Evolutionary conservation across 1,140 invertebrate species (phyloP).

Genomic region (Elymnias hypermnestra): DNA sequence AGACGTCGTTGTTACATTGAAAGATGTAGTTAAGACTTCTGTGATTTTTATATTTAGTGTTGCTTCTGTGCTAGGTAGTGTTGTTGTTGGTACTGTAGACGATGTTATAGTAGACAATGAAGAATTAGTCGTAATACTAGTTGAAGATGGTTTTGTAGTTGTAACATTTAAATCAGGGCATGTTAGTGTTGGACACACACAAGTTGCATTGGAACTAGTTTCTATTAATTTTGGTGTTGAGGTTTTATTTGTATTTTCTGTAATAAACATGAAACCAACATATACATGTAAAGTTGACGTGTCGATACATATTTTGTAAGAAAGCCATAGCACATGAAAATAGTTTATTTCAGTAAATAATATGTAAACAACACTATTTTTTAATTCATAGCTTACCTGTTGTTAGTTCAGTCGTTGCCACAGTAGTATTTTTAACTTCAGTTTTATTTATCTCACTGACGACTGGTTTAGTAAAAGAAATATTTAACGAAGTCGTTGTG

Average conservation of each 20-base stretch:
- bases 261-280: not conserved
- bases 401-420: not conserved
- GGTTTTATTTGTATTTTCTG: constrained; percentile 10
- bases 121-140: not conserved
- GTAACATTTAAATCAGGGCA: not conserved
- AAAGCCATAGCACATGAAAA: too few relatives aligned
- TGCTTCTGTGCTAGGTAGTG: not conserved
- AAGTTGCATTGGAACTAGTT: not conserved
- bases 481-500: constrained; percentile 9
- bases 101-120: not conserved
- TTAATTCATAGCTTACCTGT: constrained; percentile 1
- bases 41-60: not conserved
- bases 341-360: too few relatives aligned
- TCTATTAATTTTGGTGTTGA: too few relatives aligned
- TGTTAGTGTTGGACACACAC: not conserved
- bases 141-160: not conserved
- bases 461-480: constrained; percentile 8
- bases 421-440: not conserved
- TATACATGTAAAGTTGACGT: not conserved
- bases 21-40: too few relatives aligned
- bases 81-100: not conserved
- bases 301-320: too few relatives aligned
- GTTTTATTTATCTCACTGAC: too few relatives aligned
- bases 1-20: not conserved
- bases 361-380: too few relatives aligned